Base-by-base conservation (phyloP, 64 coral and sea anemone genomes). In the Orbicella faveolata region DNA sequence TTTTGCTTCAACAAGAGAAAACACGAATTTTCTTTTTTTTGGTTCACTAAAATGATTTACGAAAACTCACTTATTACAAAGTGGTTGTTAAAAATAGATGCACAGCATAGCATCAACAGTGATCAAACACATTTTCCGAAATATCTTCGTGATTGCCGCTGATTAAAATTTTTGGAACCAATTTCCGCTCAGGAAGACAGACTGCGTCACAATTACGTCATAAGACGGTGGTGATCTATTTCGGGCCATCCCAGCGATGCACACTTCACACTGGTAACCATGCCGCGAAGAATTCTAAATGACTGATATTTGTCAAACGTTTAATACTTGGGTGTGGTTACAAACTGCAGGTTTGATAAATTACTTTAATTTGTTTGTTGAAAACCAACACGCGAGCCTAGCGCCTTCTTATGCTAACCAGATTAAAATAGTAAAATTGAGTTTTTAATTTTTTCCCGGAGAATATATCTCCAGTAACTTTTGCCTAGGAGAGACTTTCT, bases 161-260 rank as follows among this genome's bases (percentile, higher is more conserved):
- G 37, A 62, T 44, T 21, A 52, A 41, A 70, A 52, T 26, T 17
- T 72, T 70, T 52, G 21, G 9, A 51, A 33, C 65, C 39, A 25
- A 85, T 85, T 85, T 85, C 82, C 82, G 65, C 44, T 53, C 39
- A 85, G 82, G 82, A 73, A 81, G 55, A 15, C 57, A 81, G 33
- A 36, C 34, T 33, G 33, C 79, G 79, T 81, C 79, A 81, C 34
- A 61, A 18, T 9, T 63, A 61, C 55, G 79, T 81, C 79, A 63
- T 81, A 63, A 17, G n/a, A 26, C 10, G n/a, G 20, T 33, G 6
- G 52, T 23, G 48, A 20, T 51, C 18, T 78, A 70, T 70, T 70
- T 70, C 10, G 21, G 67, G 6, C 21, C 25, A 23, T 11, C 20
- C 14, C 51, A 78, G 51, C 9, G 37, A 51, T 44, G 37, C 20